phyloP scores from a whole-genome alignment of 2,888 invertebrate species.

The Lumbricus terrestris region DNA sequence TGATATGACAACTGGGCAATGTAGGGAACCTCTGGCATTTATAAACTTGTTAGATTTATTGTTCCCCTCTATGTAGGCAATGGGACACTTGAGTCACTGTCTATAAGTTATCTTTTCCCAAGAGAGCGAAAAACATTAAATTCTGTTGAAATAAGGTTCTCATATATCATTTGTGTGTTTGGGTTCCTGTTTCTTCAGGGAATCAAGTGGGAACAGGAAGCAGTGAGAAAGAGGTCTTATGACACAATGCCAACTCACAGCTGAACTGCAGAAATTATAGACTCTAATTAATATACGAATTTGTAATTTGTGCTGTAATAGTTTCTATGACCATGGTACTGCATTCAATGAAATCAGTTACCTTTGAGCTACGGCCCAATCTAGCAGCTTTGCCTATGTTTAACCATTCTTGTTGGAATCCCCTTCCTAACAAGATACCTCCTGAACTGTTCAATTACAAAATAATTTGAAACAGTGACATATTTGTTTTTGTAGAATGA shows the following conservation, averaged over 20 bases:
- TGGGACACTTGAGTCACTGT: background rate
- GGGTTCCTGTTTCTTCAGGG: background rate
- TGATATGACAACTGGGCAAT: too few species aligned
- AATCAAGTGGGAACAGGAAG: background rate
- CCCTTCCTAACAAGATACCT: too few species aligned
- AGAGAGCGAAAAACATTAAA: background rate
- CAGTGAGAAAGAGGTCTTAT: background rate
- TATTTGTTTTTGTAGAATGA: conserved; percentile 7
- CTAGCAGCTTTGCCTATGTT: too few species aligned
- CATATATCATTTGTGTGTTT: background rate
- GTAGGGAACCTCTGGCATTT: too few species aligned
- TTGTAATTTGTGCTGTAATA: too few species aligned
- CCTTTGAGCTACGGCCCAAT: too few species aligned
- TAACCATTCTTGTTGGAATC: too few species aligned
- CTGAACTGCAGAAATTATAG: conserved; percentile 21
- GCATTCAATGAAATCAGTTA: background rate
- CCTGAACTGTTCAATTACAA: too few species aligned
- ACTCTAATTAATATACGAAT: too few species aligned
- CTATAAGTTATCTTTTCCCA: background rate
- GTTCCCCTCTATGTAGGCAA: background rate
- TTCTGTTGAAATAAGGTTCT: background rate
- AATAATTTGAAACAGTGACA: background rate
- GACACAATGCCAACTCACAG: background rate
- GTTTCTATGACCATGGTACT: too few species aligned
- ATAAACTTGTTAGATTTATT: background rate